Percentiles rank a stretch among this genome's conserved stretches.
Evolutionary conservation across 2,888 invertebrate species (phyloP).

Genomic region (Pyrrhia umbra): DNA sequence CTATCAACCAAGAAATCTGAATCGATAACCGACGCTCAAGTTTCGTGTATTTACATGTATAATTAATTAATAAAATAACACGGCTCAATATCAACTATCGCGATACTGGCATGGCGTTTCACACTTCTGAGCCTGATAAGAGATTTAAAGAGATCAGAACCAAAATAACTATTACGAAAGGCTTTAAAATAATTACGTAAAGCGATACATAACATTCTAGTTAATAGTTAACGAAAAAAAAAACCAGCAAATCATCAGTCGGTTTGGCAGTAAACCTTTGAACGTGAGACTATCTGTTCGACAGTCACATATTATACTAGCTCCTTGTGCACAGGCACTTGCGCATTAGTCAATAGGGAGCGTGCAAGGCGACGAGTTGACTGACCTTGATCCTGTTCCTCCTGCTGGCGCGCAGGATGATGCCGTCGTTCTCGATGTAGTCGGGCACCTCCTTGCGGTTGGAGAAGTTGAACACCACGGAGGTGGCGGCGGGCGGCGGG

Average conservation of each 20-base stretch:
- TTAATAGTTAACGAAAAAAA: too few relatives aligned
- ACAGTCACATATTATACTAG: too few relatives aligned
- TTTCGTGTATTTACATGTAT: background rate
- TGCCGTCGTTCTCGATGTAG: conserved; percentile 97
- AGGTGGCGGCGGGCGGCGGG: conserved; percentile 89
- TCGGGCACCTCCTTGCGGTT: conserved; percentile 96
- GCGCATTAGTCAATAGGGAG: too few relatives aligned
- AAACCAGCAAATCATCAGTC: too few relatives aligned
- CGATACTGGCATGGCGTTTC: conserved; percentile 38
- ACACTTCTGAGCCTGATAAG: conserved; percentile 14
- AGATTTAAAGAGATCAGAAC: conserved; percentile 1
- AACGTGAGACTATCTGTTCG: too few relatives aligned
- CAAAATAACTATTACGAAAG: too few relatives aligned
- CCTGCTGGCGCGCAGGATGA: conserved; percentile 92
- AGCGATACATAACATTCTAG: background rate
- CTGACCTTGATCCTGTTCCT: conserved; percentile 94
- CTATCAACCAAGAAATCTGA: conserved; percentile 1
- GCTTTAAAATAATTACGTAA: background rate
- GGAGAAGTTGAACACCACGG: conserved; percentile 97
- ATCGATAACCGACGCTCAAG: conserved; percentile 13
- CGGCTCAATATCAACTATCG: conserved; percentile 26
- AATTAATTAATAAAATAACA: conserved; percentile 23
- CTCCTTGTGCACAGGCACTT: too few relatives aligned
- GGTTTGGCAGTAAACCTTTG: too few relatives aligned
- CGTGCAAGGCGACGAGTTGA: conserved; percentile 14